These are phyloP conservation scores for Kryptolebias ocellatus DNA, from an alignment of 2,797 vertebrate species.

Conservation along the genomic window DNA sequence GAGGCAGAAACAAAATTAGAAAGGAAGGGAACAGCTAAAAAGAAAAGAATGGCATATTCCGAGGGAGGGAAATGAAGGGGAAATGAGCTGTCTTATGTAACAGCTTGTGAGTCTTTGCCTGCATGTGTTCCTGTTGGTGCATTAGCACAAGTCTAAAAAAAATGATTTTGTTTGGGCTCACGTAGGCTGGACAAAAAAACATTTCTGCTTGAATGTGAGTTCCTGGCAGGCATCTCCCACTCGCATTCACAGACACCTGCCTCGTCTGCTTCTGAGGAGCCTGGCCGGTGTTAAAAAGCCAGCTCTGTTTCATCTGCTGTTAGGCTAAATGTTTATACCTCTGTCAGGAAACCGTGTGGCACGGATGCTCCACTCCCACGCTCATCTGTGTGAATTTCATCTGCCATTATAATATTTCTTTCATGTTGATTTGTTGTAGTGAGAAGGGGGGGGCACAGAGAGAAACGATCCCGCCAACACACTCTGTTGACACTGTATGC, in stretches of 20 bases:
- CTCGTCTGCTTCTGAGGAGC: slow-evolving; percentile 50
- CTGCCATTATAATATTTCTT: slow-evolving; percentile 37
- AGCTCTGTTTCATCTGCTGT: slow-evolving; percentile 48
- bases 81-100: slow-evolving; percentile 52
- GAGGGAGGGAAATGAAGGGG: slow-evolving; percentile 13
- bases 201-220: slow-evolving; percentile 8
- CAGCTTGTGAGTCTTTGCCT: slow-evolving; percentile 35
- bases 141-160: slow-evolving; percentile 10
- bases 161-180: slow-evolving; percentile 10
- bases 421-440: slow-evolving; percentile 45
- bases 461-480: slow-evolving; percentile 29
- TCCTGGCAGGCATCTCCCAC: slow-evolving; percentile 57
- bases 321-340: slow-evolving; percentile 71
- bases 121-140: slow-evolving; percentile 35
- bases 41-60: slow-evolving; percentile 26
- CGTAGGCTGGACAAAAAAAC: slow-evolving; percentile 14
- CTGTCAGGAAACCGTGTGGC: slow-evolving; percentile 51
- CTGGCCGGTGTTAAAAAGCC: slow-evolving; percentile 56
- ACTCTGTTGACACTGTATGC: slow-evolving; percentile 34
- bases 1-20: slow-evolving; percentile 48
- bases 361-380: slow-evolving; percentile 55
- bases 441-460: slow-evolving; percentile 11
- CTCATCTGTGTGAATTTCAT: slow-evolving; percentile 54
- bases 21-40: slow-evolving; percentile 12
- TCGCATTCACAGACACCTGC: slow-evolving; percentile 53